These are phyloP conservation scores for Calypte anna DNA, from an alignment of 2,113 vertebrate genomes.

Conservation along the genomic window DNA sequence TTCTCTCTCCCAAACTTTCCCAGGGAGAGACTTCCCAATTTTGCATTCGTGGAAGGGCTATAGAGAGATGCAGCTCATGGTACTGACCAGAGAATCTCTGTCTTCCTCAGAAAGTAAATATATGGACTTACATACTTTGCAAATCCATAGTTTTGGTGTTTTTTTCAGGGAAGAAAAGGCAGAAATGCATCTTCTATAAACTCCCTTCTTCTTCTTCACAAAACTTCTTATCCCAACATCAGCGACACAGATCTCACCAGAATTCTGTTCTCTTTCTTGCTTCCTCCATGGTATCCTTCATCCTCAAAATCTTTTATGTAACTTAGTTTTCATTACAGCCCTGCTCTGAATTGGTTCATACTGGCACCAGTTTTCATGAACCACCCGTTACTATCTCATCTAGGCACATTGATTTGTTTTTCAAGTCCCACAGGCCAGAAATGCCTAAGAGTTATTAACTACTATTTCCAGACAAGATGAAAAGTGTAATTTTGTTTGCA, in stretches of 20 bases:
- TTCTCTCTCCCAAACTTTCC: background rate
- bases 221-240: background rate
- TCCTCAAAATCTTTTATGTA: background rate
- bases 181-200: background rate
- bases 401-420: background rate
- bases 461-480: conserved; percentile 31
- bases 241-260: background rate
- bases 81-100: background rate
- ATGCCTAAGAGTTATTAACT: conserved; percentile 35
- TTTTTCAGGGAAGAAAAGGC: fast-evolving
- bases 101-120: background rate
- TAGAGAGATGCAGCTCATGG: background rate
- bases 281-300: background rate
- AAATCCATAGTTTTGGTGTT: background rate
- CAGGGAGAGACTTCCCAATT: background rate
- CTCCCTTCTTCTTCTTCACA: background rate
- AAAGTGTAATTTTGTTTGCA: conserved; percentile 49
- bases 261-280: background rate
- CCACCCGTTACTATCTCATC: background rate
- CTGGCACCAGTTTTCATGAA: background rate
- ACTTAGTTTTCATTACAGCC: background rate
- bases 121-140: background rate
- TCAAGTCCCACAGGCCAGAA: conserved; percentile 1
- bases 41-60: background rate
- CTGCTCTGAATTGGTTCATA: background rate